These are phyloP conservation scores for Galeruca laticollis DNA, from an alignment of 2,888 invertebrate genomes.

Conservation along the genomic window DNA sequence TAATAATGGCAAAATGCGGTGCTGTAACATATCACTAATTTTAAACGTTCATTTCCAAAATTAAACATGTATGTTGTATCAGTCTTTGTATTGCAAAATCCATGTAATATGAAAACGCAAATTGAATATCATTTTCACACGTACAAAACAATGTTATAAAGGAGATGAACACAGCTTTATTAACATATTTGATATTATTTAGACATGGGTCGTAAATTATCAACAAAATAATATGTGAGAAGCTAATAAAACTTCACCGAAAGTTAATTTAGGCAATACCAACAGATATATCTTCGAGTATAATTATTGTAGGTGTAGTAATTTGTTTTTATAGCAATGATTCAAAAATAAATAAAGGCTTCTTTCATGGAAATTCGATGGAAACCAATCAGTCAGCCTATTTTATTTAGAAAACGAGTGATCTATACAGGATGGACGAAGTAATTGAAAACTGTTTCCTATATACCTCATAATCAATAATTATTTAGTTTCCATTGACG, in stretches of 20 bases:
- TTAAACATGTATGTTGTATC: no score
- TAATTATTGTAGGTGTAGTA: neutral
- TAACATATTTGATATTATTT: conserved; percentile 6
- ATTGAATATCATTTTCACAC: no score
- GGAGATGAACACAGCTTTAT: neutral
- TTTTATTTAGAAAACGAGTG: neutral
- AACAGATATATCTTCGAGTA: neutral
- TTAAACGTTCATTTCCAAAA: no score
- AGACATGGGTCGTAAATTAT: conserved; percentile 1
- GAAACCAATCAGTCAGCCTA: neutral
- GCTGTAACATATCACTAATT: no score
- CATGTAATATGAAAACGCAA: no score
- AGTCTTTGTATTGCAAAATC: no score
- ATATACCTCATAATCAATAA: no score
- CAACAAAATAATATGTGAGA: neutral
- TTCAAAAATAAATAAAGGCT: neutral
- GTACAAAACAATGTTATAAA: no score
- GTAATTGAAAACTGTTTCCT: no score
- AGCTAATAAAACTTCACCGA: conserved; percentile 1
- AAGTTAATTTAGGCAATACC: conserved; percentile 6
- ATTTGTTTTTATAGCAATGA: neutral
- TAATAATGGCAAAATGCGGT: no score
- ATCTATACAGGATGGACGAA: no score
- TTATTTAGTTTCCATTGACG: no score
- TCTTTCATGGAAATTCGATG: neutral